Percentiles rank a stretch among this genome's conserved stretches.
Conservation (phyloP, 2,888 invertebrate genomes). For the Trissoscelio sp. region DNA sequence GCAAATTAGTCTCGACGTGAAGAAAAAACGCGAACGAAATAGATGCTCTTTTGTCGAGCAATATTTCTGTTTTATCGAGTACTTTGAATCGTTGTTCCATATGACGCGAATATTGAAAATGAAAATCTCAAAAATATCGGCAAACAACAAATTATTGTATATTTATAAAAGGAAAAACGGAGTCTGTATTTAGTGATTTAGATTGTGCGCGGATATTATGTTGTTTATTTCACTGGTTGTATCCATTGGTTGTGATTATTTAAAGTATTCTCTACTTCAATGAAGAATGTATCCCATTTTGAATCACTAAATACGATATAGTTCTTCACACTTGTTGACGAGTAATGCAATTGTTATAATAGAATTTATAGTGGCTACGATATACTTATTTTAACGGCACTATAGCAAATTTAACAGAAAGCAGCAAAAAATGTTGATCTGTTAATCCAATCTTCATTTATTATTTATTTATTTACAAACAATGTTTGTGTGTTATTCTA, state of each 20-base stretch:
- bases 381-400: slow-evolving; percentile 59
- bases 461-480: background rate
- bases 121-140: slow-evolving; percentile 39
- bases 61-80: slow-evolving; percentile 28
- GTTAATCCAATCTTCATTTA: background rate
- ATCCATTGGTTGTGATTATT: slow-evolving; percentile 3
- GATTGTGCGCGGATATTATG: background rate
- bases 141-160: slow-evolving; percentile 51
- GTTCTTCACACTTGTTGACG: slow-evolving; percentile 68
- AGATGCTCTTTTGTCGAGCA: slow-evolving; percentile 21
- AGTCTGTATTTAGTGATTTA: slow-evolving; percentile 28
- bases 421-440: slow-evolving; percentile 36
- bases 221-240: slow-evolving; percentile 6
- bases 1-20: slow-evolving; percentile 27
- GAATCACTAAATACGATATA: slow-evolving; percentile 22
- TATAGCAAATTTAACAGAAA: slow-evolving; percentile 35
- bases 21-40: slow-evolving; percentile 16
- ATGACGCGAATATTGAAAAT: slow-evolving; percentile 41
- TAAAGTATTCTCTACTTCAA: background rate
- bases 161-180: slow-evolving; percentile 51
- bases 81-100: slow-evolving; percentile 41
- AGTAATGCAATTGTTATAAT: slow-evolving; percentile 69
- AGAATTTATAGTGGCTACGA: slow-evolving; percentile 60
- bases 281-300: slow-evolving; percentile 30
- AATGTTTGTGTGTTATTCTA: too few species aligned